Evolutionary conservation across 2,888 invertebrate species (phyloP), one percentile per base, ranked within the genome.

Genomic region (Lamellibrachia columna): DNA sequence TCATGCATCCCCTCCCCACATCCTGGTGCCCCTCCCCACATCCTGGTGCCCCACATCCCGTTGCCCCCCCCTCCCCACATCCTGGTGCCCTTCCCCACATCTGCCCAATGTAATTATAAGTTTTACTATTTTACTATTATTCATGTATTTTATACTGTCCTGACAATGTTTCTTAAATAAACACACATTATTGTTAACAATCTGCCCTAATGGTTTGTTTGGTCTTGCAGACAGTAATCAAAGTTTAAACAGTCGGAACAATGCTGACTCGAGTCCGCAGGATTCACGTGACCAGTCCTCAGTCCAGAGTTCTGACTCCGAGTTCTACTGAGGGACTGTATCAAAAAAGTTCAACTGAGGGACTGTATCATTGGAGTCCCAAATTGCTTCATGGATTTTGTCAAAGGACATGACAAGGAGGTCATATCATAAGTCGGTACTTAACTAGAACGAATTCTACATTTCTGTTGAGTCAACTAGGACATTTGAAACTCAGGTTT

Each of bases 291-390:
- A 93, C 22, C 90, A 94, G n/a, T 95, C 95, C 11, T 96, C 96
- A 28, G 94, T 95, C 93, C 96, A 96, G 94, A 97, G 97, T 93
- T 97, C 97, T 0, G 97, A 97, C 95, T 97, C 97, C 0, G 97
- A 97, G 94, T 97, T 96, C 94, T 97, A 96, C 94, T 97, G 94
- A 95, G 53, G 52, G 55, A 52, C 53, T 22, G 11, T 91, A 11
- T 55, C 91, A 91, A 53, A 11, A 52, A 11, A 53, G 40, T 53
- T 40, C n/a, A 91, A 53, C 53, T 22, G 9, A 22, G 1, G 15
- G 3, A 91, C 22, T 11, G 15, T 15, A 75, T 11, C 75, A 75
- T 15, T 75, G 75, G 40, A 40, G 40, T 40, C 40, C 40, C 40
- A 40, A 40, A 40, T 40, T 40, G 40, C 40, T 40, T 40, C 40